A percentile compares a stretch with the other conserved stretches of the same genome.
phyloP scores from a whole-genome alignment of 2,797 vertebrate genomes.

The Typhlichthys subterraneus region DNA sequence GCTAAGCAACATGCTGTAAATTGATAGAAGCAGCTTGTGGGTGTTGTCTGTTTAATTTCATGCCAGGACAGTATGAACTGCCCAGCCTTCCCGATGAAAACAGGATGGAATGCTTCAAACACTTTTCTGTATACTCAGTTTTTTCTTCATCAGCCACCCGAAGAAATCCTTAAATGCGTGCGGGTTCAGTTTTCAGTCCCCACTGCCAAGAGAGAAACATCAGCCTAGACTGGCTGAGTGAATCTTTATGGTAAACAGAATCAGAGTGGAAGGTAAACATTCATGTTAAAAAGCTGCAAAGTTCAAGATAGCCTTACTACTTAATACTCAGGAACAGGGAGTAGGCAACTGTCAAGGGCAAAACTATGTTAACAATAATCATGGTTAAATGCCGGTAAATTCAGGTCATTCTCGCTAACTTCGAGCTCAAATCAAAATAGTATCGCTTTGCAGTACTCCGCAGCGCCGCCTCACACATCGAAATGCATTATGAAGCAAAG shows the following conservation, averaged over 20 bases:
- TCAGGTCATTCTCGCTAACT: too few relatives aligned
- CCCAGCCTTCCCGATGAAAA: constrained; percentile 20
- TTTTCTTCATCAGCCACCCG: constrained; percentile 33
- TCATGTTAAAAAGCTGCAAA: constrained; percentile 10
- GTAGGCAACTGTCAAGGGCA: not conserved
- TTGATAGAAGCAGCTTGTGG: not conserved
- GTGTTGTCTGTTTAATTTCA: constrained; percentile 11
- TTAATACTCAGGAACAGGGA: constrained; percentile 6
- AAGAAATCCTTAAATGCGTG: constrained; percentile 12
- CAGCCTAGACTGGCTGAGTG: constrained; percentile 2
- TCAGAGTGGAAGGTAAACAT: constrained; percentile 2
- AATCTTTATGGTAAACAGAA: not conserved
- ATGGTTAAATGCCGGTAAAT: too few relatives aligned
- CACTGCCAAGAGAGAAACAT: not conserved
- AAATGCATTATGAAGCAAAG: too few relatives aligned
- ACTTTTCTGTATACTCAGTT: constrained; percentile 13
- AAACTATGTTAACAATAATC: not conserved
- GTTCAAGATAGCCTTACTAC: not conserved
- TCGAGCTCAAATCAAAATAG: too few relatives aligned
- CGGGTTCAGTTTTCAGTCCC: not conserved
- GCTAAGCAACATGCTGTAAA: not conserved
- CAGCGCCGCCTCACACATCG: too few relatives aligned
- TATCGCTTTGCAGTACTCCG: too few relatives aligned
- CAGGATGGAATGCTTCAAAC: constrained; percentile 11
- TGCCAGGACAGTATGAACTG: constrained; percentile 29